These are phyloP conservation scores for Chlorops oryzae DNA, from an alignment of 1,140 invertebrate species.

Conservation along the genomic window DNA sequence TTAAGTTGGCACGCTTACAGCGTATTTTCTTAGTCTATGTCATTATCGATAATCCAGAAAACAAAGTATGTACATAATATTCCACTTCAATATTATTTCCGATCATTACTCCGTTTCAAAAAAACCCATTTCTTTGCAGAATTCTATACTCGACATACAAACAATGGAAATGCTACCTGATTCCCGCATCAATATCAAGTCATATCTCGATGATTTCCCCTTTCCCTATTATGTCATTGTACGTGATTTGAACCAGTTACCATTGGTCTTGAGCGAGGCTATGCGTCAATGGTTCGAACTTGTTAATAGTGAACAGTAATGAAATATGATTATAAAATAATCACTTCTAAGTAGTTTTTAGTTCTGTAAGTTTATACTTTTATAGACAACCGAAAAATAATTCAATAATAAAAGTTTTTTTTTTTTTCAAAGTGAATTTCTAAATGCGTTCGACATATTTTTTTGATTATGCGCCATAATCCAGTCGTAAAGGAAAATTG, in stretches of 20 bases:
- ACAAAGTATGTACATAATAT: conserved; percentile 59
- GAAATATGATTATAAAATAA: conserved; percentile 6
- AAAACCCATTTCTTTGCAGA: conserved; percentile 51
- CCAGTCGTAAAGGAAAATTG: too few species aligned
- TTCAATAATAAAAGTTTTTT: too few species aligned
- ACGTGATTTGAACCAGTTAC: conserved; percentile 78
- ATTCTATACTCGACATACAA: conserved; percentile 88
- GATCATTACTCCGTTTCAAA: not conserved
- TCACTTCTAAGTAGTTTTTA: too few species aligned
- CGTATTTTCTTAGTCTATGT: conserved; percentile 93
- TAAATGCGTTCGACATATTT: too few species aligned
- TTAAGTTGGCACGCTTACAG: conserved; percentile 70
- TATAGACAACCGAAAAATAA: too few species aligned
- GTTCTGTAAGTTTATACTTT: too few species aligned
- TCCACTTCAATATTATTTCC: not conserved
- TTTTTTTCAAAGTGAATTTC: too few species aligned
- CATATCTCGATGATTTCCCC: conserved; percentile 91
- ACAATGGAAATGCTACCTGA: conserved; percentile 65
- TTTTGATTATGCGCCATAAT: too few species aligned
- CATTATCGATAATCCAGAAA: conserved; percentile 88
- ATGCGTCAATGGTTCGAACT: conserved; percentile 98
- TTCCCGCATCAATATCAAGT: conserved; percentile 52
- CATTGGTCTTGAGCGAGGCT: conserved; percentile 87
- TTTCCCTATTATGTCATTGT: conserved; percentile 98
- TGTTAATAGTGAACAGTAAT: conserved; percentile 49